phyloP scores from a whole-genome alignment of 2,113 vertebrate species.

The Delphinapterus leucas region DNA sequence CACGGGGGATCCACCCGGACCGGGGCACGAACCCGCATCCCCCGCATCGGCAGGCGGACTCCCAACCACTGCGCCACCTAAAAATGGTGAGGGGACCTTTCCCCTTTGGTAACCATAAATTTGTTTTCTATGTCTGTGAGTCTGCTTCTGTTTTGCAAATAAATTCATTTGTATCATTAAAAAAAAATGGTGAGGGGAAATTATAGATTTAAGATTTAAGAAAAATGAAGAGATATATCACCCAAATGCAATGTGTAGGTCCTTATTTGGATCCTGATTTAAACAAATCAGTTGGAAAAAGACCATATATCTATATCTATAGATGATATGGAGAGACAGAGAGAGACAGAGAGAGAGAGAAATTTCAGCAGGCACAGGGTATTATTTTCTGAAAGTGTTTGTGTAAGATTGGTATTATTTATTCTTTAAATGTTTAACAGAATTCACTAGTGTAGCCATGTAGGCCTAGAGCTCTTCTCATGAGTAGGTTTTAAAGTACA shows the following conservation, averaged over 20 bases:
- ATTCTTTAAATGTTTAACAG: not conserved
- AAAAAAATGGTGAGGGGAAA: not conserved
- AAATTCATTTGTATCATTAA: too few species aligned
- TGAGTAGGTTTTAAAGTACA: not conserved
- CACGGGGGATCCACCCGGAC: too few species aligned
- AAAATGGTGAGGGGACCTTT: not conserved
- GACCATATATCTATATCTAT: too few species aligned
- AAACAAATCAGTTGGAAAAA: not conserved
- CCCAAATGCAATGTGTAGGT: not conserved
- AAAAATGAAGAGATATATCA: not conserved
- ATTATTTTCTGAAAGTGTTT: not conserved
- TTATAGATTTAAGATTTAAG: not conserved
- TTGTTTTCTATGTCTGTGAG: too few species aligned
- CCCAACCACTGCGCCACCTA: not conserved
- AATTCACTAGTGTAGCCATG: not conserved
- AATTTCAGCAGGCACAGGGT: not conserved
- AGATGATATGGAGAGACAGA: not conserved
- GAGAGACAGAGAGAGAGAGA: not conserved
- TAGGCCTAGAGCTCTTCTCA: not conserved
- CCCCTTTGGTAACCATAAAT: too few species aligned
- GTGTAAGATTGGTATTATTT: not conserved
- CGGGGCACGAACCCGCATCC: too few species aligned
- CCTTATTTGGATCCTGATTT: not conserved
- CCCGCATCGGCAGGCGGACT: too few species aligned
- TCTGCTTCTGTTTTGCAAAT: too few species aligned